These are phyloP conservation scores for Saguinus midas DNA, from an alignment of 2,113 vertebrate genomes.

Conservation along the genomic window DNA sequence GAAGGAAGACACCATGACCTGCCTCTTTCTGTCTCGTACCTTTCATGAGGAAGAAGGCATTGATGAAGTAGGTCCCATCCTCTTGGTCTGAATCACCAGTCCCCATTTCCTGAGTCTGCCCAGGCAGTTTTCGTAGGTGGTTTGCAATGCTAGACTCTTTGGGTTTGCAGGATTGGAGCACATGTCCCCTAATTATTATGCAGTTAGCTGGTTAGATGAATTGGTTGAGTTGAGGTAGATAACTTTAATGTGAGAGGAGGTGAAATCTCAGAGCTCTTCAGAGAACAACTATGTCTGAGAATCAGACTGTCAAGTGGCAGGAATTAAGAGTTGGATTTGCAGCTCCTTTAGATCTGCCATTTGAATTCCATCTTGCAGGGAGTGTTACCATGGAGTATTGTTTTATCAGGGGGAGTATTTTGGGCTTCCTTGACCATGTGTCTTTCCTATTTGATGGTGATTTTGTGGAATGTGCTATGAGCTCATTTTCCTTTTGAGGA, in stretches of 20 bases:
- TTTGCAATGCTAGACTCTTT: neutral
- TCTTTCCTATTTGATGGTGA: neutral
- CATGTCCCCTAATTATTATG: neutral
- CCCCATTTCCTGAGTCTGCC: neutral
- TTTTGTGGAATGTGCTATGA: conserved; percentile 35
- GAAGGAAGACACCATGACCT: conserved; percentile 92
- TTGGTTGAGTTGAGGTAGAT: neutral
- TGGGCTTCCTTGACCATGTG: neutral
- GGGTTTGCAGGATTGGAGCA: neutral
- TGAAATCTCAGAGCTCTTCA: conserved; percentile 11
- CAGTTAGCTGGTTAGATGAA: neutral
- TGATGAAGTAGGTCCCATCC: conserved; percentile 91
- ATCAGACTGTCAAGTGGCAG: neutral
- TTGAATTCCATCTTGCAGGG: neutral
- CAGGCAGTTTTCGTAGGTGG: neutral
- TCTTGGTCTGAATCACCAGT: neutral
- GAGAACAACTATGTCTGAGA: neutral
- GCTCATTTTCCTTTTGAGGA: conserved; percentile 29
- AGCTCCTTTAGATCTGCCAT: neutral
- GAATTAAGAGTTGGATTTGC: conserved; percentile 3
- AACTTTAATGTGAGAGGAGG: neutral
- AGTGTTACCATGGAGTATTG: neutral
- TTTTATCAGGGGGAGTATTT: neutral
- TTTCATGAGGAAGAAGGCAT: conserved; percentile 99
- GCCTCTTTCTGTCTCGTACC: conserved; percentile 95